These are phyloP conservation scores for Biston betularia DNA, from an alignment of 2,888 invertebrate genomes.

Conservation along the genomic window DNA sequence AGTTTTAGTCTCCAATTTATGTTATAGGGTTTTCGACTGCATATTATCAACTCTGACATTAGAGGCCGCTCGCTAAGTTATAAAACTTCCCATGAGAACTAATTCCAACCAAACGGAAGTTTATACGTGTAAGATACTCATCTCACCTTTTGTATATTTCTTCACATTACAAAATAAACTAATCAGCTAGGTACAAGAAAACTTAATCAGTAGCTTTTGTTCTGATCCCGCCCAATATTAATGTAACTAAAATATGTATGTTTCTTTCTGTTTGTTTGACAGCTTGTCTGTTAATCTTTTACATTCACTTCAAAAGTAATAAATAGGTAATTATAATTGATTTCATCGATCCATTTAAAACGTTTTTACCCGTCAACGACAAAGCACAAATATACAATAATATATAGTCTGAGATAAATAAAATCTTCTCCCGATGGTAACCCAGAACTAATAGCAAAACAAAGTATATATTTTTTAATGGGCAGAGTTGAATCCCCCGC, in stretches of 20 bases:
- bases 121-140: slow-evolving; percentile 7
- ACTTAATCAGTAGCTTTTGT: slow-evolving; percentile 46
- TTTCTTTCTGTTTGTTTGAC: not conserved
- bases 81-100: slow-evolving; percentile 27
- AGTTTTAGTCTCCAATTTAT: no score
- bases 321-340: no score
- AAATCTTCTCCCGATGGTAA: no score
- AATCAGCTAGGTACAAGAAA: slow-evolving; percentile 45
- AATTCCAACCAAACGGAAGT: slow-evolving; percentile 29
- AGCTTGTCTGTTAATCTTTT: not conserved
- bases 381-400: no score
- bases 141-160: slow-evolving; percentile 22
- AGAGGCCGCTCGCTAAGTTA: not conserved
- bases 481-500: no score
- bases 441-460: no score
- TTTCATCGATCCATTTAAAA: no score
- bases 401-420: no score
- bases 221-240: not conserved
- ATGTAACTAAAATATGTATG: not conserved
- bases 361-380: no score
- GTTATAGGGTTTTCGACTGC: no score
- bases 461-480: no score
- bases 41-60: no score
- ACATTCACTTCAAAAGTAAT: not conserved
- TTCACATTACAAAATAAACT: slow-evolving; percentile 41